phyloP scores from a whole-genome alignment of 2,113 vertebrate species.

The Lanius ludovicianus region DNA sequence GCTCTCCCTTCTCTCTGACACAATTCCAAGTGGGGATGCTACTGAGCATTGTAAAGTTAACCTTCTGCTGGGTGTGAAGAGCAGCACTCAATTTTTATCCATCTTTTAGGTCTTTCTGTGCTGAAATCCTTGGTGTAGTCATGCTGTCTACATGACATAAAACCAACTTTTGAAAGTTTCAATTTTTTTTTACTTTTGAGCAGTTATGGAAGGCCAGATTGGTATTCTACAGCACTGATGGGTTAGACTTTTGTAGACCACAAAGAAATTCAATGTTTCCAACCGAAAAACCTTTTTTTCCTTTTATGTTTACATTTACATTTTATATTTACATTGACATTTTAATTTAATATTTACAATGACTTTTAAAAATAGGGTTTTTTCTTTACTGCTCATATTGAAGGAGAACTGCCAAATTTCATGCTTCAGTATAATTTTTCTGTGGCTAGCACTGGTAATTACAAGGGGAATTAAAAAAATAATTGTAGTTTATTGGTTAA shows the following conservation, averaged over 20 bases:
- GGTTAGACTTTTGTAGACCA: background rate
- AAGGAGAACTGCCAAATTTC: background rate
- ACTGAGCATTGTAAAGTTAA: slow-evolving; percentile 31
- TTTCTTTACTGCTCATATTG: background rate
- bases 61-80: background rate
- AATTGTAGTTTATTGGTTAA: background rate
- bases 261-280: background rate
- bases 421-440: background rate
- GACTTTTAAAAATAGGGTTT: background rate
- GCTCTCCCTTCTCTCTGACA: background rate
- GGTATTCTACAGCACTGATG: background rate
- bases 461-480: background rate
- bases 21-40: background rate
- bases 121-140: background rate
- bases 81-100: background rate
- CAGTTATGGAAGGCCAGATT: background rate
- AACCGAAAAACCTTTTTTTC: background rate
- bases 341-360: background rate
- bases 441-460: background rate
- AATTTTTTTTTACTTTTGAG: background rate
- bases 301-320: background rate
- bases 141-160: background rate
- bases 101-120: background rate
- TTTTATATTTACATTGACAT: background rate
- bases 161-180: background rate